These are phyloP conservation scores for Rhinoderma darwinii DNA, from an alignment of 2,113 vertebrate genomes.

Conservation along the genomic window DNA sequence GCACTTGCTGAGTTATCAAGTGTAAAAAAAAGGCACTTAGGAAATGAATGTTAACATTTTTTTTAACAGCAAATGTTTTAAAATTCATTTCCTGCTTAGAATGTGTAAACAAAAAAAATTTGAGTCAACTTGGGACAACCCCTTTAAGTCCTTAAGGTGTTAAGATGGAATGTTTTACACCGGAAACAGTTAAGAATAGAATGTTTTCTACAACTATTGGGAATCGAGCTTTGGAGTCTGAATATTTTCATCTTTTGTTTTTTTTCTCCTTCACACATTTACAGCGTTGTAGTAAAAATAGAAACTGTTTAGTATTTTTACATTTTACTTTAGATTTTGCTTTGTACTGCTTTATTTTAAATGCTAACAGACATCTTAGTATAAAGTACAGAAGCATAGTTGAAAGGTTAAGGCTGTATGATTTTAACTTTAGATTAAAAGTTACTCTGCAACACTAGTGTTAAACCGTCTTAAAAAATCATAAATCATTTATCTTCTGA, in stretches of 20 bases:
- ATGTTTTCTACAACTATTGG: too few relatives aligned
- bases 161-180: too few relatives aligned
- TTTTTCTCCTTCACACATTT: background rate
- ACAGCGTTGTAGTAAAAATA: background rate
- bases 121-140: too few relatives aligned
- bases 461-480: conserved; percentile 53
- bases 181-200: too few relatives aligned
- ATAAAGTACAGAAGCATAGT: conserved; percentile 14
- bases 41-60: too few relatives aligned
- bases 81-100: too few relatives aligned
- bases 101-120: too few relatives aligned
- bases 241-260: background rate
- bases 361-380: conserved; percentile 16
- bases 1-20: too few relatives aligned
- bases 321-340: conserved; percentile 8
- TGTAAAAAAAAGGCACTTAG: too few relatives aligned
- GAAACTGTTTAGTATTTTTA: background rate
- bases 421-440: conserved; percentile 45
- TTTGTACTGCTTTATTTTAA: background rate
- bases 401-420: conserved; percentile 7
- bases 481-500: conserved; percentile 49
- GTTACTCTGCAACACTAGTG: conserved; percentile 23
- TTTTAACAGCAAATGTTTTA: too few relatives aligned
- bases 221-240: too few relatives aligned
- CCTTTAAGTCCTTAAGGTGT: too few relatives aligned